phyloP scores from a whole-genome alignment of 2,113 vertebrate genomes.

The Girardinichthys multiradiatus region DNA sequence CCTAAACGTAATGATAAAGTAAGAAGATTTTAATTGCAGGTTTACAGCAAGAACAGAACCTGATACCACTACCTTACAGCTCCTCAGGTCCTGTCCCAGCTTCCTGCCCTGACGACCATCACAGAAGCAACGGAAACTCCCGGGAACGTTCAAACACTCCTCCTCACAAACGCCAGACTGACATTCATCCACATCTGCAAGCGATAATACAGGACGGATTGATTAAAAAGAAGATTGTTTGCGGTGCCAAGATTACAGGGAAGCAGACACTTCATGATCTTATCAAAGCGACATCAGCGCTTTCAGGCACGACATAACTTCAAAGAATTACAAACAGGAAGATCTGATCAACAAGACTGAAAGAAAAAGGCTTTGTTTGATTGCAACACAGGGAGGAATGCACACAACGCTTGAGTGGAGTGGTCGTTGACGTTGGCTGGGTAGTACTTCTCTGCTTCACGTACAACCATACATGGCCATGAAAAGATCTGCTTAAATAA shows the following conservation, averaged over 20 bases:
- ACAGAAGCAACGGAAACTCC: constrained; percentile 92
- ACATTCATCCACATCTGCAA: constrained; percentile 94
- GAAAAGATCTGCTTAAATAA: constrained; percentile 38
- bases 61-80: constrained; percentile 86
- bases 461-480: constrained; percentile 68
- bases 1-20: neutral
- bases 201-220: neutral
- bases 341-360: constrained; percentile 8
- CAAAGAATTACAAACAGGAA: neutral
- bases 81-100: constrained; percentile 86
- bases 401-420: constrained; percentile 60
- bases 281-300: constrained; percentile 10
- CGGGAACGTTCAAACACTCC: constrained; percentile 89
- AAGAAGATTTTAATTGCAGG: neutral
- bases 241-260: constrained; percentile 24
- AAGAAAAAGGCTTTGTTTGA: neutral
- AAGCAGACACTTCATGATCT: constrained; percentile 1
- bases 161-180: constrained; percentile 85
- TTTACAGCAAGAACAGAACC: neutral
- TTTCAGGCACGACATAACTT: constrained; percentile 32
- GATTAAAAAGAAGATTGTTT: constrained; percentile 3
- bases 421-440: constrained; percentile 20
- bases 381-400: constrained; percentile 51
- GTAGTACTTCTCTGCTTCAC: constrained; percentile 12
- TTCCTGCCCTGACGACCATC: constrained; percentile 91